A percentile compares a stretch with the other conserved stretches of the same genome.
These are phyloP conservation scores for Phragmatobia fuliginosa DNA, from an alignment of 2,888 invertebrate genomes.

Conservation along the genomic window DNA sequence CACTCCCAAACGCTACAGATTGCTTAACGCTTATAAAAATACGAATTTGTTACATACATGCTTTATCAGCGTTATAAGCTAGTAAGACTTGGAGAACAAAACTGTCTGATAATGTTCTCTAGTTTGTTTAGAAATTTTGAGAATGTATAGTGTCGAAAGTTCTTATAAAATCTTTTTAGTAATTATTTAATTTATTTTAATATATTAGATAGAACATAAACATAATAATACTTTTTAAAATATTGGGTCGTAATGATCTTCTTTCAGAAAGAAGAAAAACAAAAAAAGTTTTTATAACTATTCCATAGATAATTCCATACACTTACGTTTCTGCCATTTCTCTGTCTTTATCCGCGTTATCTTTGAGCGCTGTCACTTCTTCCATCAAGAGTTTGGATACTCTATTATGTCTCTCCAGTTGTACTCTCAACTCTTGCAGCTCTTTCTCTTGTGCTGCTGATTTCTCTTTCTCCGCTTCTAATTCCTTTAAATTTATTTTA, in stretches of 20 bases:
- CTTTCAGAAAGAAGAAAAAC: background rate
- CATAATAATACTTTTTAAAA: too few species aligned
- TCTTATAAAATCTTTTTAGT: background rate
- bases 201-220: too few species aligned
- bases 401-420: constrained; percentile 88
- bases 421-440: constrained; percentile 77
- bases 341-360: constrained; percentile 88
- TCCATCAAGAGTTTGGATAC: constrained; percentile 89
- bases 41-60: background rate
- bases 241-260: too few species aligned
- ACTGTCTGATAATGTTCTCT: too few species aligned
- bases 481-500: constrained; percentile 72
- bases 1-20: background rate
- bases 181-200: background rate
- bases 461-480: constrained; percentile 81
- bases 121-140: background rate
- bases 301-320: background rate
- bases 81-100: too few species aligned
- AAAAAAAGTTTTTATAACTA: background rate
- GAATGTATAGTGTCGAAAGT: background rate
- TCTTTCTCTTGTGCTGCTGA: constrained; percentile 85
- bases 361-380: constrained; percentile 88
- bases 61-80: background rate
- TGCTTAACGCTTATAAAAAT: background rate
- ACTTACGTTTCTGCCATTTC: constrained; percentile 86